Evolutionary conservation across 37 sponge, comb jelly and placozoan species (phyloP).

Genomic region (Halisarca cf. caerulea): DNA sequence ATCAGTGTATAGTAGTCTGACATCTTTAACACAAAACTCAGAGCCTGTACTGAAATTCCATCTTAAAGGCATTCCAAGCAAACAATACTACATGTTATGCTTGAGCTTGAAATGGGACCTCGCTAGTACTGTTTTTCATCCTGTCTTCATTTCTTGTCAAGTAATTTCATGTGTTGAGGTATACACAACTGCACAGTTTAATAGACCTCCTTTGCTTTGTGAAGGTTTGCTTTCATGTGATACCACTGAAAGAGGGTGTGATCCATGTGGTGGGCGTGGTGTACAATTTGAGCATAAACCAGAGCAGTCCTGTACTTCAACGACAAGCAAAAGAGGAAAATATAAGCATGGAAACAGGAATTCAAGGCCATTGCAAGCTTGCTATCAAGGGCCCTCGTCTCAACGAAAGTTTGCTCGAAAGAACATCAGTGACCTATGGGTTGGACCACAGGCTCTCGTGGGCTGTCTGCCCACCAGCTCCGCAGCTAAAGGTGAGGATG

Average conservation of each 20-base stretch:
- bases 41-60: no score
- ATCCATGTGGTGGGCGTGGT: slow-evolving; percentile 53
- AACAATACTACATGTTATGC: no score
- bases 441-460: slow-evolving; percentile 73
- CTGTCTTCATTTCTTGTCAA: no score
- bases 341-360: slow-evolving; percentile 26
- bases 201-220: neutral
- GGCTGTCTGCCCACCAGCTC: slow-evolving; percentile 69
- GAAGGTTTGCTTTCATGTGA: slow-evolving; percentile 54
- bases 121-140: no score
- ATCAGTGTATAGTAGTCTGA: no score
- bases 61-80: no score
- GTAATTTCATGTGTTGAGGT: no score
- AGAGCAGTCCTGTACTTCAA: slow-evolving; percentile 48
- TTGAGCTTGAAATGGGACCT: no score
- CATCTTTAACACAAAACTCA: no score
- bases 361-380: slow-evolving; percentile 61
- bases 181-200: no score
- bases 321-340: neutral
- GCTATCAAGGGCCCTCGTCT: slow-evolving; percentile 53
- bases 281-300: slow-evolving; percentile 58
- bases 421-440: slow-evolving; percentile 45
- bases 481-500: slow-evolving; percentile 71
- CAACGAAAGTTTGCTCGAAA: slow-evolving; percentile 56
- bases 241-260: slow-evolving; percentile 57